A percentile compares a stretch with the other conserved stretches of the same genome.
phyloP scores from a whole-genome alignment of 2,797 vertebrate genomes.

The Falco concolor region DNA sequence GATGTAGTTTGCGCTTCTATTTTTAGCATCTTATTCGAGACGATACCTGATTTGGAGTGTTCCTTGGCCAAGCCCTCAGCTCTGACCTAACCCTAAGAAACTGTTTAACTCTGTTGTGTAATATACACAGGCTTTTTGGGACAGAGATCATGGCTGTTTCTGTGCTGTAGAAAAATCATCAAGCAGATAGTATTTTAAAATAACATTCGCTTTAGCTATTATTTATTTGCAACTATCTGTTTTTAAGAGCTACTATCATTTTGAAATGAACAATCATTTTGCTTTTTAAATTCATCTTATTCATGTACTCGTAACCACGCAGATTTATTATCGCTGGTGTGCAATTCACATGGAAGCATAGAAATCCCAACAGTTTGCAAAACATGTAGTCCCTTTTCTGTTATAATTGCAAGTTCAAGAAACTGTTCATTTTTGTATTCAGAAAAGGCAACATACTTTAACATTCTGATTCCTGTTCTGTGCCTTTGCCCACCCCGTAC shows the following conservation, averaged over 20 bases:
- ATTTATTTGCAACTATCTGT: constrained; percentile 1
- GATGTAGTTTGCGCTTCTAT: background rate
- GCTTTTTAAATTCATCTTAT: constrained; percentile 12
- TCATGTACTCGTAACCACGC: background rate
- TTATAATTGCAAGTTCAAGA: background rate
- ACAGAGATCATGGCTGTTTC: background rate
- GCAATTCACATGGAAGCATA: background rate
- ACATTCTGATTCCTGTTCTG: background rate
- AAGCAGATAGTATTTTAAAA: background rate
- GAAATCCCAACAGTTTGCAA: background rate
- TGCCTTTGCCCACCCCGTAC: background rate
- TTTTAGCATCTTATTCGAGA: constrained; percentile 19
- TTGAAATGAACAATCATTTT: constrained; percentile 5
- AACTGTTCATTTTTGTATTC: background rate
- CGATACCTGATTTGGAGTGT: background rate
- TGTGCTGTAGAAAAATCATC: background rate
- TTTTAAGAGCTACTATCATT: background rate
- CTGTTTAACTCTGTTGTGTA: background rate
- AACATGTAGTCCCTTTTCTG: background rate
- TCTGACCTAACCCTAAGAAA: constrained; percentile 14
- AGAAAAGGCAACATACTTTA: background rate
- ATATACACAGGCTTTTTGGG: background rate
- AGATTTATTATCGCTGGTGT: background rate
- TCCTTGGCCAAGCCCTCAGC: background rate
- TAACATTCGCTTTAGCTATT: background rate